Evolutionary conservation across 2,113 vertebrate genomes (phyloP), one percentile per base, ranked within the genome.

Genomic region (Cebidichthys violaceus): DNA sequence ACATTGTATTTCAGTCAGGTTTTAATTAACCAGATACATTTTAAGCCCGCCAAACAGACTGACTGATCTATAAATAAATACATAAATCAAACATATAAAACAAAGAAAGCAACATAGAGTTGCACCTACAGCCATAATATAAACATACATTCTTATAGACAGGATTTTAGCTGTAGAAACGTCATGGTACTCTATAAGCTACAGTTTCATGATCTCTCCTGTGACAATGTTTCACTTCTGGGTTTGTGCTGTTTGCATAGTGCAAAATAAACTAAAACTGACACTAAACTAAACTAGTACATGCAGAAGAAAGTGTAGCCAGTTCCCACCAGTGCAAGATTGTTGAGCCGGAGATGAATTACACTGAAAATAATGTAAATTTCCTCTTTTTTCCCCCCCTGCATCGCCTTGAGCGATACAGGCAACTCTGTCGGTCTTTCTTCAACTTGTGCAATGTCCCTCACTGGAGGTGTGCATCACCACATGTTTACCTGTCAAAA

Each of bases 401-500:
- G 66, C 13, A 78, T 71, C 75, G 35, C 66, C 11, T 24, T 61
- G 14, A 75, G 70, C 31, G 31, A 35, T 15, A 67, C 50, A 75
- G 29, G n/a, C 33, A 81, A 54, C 39, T 87, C 81, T 70, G 62
- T 86, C 79, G 82, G 43, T 35, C 65, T 87, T 82, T 81, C 37
- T 62, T 71, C 50, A 83, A 68, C 77, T 67, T 88, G 41, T 84
- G 59, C 31, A 75, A 70, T 73, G 71, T 79, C 71, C 84, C 83
- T 81, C 61, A 61, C 82, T 89, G 81, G 73, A 92, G 89, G 90
- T 93, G 88, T 80, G 72, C 71, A 81, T 88, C 75, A 78, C 84
- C 86, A 87, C 75, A 37, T 24, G 79, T 89, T 92, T 90, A 91
- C 88, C 90, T 94, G 93, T 94, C 93, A 95, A 90, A 93, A 85